These are phyloP conservation scores for Icerya purchasi DNA, from an alignment of 2,888 invertebrate species.

Conservation along the genomic window DNA sequence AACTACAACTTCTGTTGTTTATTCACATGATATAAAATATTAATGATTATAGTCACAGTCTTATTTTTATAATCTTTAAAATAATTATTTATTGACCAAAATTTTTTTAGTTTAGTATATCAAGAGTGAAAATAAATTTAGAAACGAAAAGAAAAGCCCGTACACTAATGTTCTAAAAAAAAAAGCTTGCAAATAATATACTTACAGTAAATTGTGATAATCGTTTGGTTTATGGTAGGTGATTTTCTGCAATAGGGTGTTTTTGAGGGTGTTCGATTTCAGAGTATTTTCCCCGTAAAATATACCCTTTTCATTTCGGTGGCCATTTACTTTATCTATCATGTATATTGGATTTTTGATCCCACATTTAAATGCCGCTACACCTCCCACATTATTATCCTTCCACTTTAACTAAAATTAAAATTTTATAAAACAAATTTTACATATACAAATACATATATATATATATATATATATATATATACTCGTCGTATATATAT, in stretches of 20 bases:
- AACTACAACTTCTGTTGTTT: no score
- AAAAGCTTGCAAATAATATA: background rate
- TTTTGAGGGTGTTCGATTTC: constrained; percentile 8
- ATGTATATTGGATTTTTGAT: constrained; percentile 3
- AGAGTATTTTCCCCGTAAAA: background rate
- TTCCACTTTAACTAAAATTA: no score
- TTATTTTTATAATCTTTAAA: no score
- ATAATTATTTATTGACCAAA: no score
- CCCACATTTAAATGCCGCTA: constrained; percentile 11
- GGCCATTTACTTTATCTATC: constrained; percentile 7
- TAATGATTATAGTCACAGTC: no score
- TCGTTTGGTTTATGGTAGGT: constrained; percentile 2
- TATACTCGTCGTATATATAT: no score
- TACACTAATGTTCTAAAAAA: background rate
- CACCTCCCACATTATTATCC: background rate
- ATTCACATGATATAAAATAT: no score
- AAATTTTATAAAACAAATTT: no score
- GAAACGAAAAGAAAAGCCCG: background rate
- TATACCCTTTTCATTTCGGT: constrained; percentile 1
- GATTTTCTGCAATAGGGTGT: constrained; percentile 4
- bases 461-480: no score
- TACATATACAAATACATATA: no score
- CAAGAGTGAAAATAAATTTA: background rate
- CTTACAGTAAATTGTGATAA: constrained; percentile 3
- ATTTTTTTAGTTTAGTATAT: no score